Evolutionary conservation across 2,113 vertebrate genomes (phyloP).

Genomic region (Eretmochelys imbricata): DNA sequence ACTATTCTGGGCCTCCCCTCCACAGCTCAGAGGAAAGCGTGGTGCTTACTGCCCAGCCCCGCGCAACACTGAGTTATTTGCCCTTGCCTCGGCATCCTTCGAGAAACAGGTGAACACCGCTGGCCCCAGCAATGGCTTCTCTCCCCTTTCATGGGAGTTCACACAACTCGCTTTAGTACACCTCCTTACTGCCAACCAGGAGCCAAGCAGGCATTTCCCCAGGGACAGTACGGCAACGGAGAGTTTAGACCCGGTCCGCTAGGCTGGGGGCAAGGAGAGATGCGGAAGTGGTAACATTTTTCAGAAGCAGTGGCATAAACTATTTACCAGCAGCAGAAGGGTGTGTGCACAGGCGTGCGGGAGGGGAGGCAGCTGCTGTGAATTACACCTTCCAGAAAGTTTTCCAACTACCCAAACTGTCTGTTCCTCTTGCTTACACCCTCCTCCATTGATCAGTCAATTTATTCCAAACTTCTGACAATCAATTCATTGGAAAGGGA

Average conservation of each 20-base stretch:
- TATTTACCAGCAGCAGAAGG: not conserved
- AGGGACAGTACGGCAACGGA: not conserved
- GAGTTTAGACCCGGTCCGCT: not conserved
- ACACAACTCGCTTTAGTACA: not conserved
- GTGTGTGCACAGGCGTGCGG: rapidly evolving
- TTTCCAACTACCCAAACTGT: no score
- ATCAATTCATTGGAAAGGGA: no score
- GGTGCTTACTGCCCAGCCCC: not conserved
- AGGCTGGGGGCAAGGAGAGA: not conserved
- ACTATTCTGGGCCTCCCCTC: not conserved
- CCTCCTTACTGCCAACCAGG: not conserved
- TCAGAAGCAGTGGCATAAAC: not conserved
- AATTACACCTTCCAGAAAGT: no score
- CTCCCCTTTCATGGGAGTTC: not conserved
- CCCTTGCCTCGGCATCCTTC: not conserved
- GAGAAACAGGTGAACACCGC: not conserved
- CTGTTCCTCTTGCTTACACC: no score
- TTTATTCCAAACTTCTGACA: no score
- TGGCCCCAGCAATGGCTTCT: not conserved
- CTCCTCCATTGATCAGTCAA: no score
- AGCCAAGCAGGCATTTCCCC: not conserved
- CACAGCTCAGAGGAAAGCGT: rapidly evolving
- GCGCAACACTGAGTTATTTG: not conserved
- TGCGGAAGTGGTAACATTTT: not conserved
- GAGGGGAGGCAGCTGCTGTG: no score